Evolutionary conservation across 2,113 vertebrate species (phyloP).

Genomic region (Caretta caretta): DNA sequence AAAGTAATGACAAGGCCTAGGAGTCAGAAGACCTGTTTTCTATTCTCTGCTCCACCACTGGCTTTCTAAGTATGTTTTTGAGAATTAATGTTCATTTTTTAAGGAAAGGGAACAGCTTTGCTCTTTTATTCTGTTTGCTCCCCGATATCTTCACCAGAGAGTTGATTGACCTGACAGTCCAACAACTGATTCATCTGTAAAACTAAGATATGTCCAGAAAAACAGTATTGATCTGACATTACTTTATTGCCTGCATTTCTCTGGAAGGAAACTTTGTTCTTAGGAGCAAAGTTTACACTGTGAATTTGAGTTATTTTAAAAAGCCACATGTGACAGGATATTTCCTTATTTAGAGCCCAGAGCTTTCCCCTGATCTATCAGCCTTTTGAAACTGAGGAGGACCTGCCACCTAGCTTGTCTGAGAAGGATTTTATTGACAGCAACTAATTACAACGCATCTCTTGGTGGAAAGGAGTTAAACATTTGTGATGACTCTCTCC

Average conservation of each 20-base stretch:
- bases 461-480: conserved; percentile 47
- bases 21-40: neutral
- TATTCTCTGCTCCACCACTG: neutral
- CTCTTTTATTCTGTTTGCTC: neutral
- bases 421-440: neutral
- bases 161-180: neutral
- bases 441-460: neutral
- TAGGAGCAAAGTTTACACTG: neutral
- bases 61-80: neutral
- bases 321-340: conserved; percentile 62
- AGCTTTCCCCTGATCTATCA: conserved; percentile 24
- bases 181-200: neutral
- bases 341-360: conserved; percentile 52
- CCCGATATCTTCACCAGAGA: neutral
- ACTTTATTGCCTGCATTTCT: neutral
- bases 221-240: neutral
- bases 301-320: conserved; percentile 51
- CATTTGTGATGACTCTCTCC: conserved; percentile 24
- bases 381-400: conserved; percentile 6
- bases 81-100: neutral
- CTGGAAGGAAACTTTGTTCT: neutral
- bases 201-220: neutral
- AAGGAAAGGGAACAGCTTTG: neutral
- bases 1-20: neutral
- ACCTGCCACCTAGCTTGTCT: neutral